These are phyloP conservation scores for Entomyzon cyanotis DNA, from an alignment of 2,113 vertebrate genomes.

Conservation along the genomic window DNA sequence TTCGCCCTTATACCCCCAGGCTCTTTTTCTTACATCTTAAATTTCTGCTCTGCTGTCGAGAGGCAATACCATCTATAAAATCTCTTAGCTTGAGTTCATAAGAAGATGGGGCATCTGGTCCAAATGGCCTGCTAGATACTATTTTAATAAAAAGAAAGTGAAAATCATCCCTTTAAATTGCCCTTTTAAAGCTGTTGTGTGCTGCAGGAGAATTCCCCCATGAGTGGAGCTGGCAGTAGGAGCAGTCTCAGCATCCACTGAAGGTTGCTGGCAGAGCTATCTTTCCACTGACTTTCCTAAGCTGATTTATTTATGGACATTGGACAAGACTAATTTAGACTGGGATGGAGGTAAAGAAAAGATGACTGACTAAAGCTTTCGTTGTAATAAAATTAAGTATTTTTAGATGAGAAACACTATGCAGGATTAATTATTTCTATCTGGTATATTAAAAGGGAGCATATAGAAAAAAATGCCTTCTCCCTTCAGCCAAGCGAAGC, in stretches of 20 bases:
- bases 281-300: constrained; percentile 51
- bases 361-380: neutral
- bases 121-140: neutral
- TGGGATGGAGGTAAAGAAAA: constrained; percentile 16
- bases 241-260: neutral
- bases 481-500: constrained; percentile 24
- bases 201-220: neutral
- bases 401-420: constrained; percentile 1
- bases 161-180: constrained; percentile 20
- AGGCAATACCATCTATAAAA: neutral
- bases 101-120: neutral
- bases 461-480: neutral
- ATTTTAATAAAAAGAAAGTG: constrained; percentile 36
- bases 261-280: constrained; percentile 38
- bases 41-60: neutral
- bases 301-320: constrained; percentile 57
- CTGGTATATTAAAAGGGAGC: neutral
- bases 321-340: constrained; percentile 11
- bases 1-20: neutral
- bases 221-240: neutral
- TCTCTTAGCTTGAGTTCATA: neutral
- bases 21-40: neutral
- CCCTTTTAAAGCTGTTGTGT: neutral
- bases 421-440: constrained; percentile 2
- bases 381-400: neutral